Percentiles rank a stretch among this genome's conserved stretches.
Evolutionary conservation across 2,797 vertebrate genomes (phyloP).

Genomic region (Gallirallus australis): DNA sequence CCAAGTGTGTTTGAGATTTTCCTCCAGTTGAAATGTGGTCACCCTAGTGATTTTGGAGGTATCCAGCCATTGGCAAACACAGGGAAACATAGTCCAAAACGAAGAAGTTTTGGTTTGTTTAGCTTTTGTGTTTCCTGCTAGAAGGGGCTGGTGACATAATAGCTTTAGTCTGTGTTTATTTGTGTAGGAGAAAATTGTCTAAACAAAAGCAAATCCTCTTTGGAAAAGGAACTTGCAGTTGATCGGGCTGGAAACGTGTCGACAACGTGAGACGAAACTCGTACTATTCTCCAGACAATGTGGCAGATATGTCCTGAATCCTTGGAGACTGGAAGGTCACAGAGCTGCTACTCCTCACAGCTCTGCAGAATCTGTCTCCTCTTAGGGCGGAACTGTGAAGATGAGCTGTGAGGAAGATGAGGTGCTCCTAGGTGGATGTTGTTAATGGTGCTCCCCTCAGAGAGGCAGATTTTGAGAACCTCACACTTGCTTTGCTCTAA

Average conservation of each 20-base stretch:
- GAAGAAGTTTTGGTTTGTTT: background rate
- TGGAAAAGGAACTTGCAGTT: constrained; percentile 45
- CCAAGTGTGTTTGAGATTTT: background rate
- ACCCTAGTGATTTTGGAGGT: constrained; percentile 33
- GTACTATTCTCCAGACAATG: constrained; percentile 58
- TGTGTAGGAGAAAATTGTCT: constrained; percentile 45
- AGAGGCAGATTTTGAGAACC: background rate
- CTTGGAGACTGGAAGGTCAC: constrained; percentile 65
- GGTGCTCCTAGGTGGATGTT: background rate
- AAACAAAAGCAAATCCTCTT: constrained; percentile 47
- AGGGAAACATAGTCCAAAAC: background rate
- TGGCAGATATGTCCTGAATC: constrained; percentile 61
- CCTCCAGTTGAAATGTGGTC: background rate
- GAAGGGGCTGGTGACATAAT: constrained; percentile 9
- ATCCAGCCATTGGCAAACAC: background rate
- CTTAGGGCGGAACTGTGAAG: constrained; percentile 36
- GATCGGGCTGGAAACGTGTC: constrained; percentile 56
- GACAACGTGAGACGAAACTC: constrained; percentile 59
- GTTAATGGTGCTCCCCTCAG: background rate
- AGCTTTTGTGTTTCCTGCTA: constrained; percentile 15
- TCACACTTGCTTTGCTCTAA: background rate
- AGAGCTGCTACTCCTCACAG: constrained; percentile 25
- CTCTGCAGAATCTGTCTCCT: constrained; percentile 61
- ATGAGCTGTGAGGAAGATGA: background rate
- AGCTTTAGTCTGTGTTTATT: constrained; percentile 41